Base-by-base conservation (phyloP, 2,888 invertebrate genomes). In the Drosophila bunnanda region DNA sequence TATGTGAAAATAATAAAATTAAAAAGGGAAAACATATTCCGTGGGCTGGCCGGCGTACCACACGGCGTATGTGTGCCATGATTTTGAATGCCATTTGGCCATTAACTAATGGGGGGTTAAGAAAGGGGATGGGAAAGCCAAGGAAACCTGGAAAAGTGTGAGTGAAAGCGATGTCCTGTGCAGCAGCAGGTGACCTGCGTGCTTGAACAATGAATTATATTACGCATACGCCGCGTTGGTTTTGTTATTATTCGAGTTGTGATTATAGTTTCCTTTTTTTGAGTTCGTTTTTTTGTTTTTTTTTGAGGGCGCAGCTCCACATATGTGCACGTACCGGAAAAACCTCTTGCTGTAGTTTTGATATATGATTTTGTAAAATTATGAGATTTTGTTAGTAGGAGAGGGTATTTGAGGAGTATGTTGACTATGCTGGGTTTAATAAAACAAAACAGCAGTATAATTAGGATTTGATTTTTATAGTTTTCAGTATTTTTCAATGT, bases 1-100 rank as follows among this genome's bases (percentile, higher is more conserved):
- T 84, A 87, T 82, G 80, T 60, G 77, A 78, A 84, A 87, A 84
- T 84, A 84, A 84, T 84, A 87, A 84, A 87, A 84, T 78, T 76
- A 77, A 84, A 73, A 75, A 75, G 56, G 34, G 62, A 60, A 56
- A 70, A n/a, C 57, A 60, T 64, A n/a, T 70, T 50, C 10, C 38
- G 10, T 74, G 55, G 65, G 60, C 39, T 70, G 77, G 84, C 81
- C 75, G 8, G 44, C 66, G 79, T 76, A 68, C 53, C 34, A 80
- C 80, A 55, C 30, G 75, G 59, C 81, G 83, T 85, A 83, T 83
- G 82, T 75, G 66, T 53, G 73, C 52, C 43, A 60, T 76, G 73
- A 68, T 75, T 68, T 68, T 68, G 68, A 75, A 74, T 74, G 75
- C 75, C 74, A 62, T 74, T 60, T 39, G 73, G 74, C 38, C 74